Evolutionary conservation across 2,113 vertebrate species (phyloP).

Genomic region (Nerophis lumbriciformis): DNA sequence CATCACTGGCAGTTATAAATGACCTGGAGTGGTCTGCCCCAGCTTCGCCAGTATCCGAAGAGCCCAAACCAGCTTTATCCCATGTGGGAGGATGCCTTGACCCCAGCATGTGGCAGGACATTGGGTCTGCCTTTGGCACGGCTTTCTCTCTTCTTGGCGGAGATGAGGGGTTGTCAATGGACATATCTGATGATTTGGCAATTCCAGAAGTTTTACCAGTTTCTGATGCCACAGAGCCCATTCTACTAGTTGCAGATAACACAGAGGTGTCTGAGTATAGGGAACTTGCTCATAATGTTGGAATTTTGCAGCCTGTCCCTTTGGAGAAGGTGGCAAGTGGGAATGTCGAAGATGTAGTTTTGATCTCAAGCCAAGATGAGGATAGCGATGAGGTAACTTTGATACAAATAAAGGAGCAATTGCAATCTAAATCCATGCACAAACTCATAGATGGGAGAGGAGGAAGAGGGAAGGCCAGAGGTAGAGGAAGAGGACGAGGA

Average conservation of each 20-base stretch:
- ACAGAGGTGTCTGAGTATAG: conserved; percentile 14
- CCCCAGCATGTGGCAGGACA: conserved; percentile 60
- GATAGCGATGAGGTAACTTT: conserved; percentile 77
- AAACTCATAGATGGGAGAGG: conserved; percentile 33
- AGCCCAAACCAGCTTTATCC: conserved; percentile 62
- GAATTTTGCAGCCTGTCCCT: conserved; percentile 3
- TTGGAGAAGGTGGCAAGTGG: background rate
- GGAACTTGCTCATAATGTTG: conserved; percentile 17
- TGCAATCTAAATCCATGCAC: conserved; percentile 36
- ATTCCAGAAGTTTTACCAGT: conserved; percentile 32
- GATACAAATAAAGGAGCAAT: conserved; percentile 71
- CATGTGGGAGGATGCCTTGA: conserved; percentile 72
- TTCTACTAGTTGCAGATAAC: conserved; percentile 18
- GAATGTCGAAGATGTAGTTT: conserved; percentile 30
- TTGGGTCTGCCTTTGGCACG: conserved; percentile 65
- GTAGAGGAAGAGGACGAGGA: conserved; percentile 36
- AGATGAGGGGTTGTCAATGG: conserved; percentile 38
- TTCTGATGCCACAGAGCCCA: background rate
- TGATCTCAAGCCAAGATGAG: conserved; percentile 60
- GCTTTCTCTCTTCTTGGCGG: conserved; percentile 64
- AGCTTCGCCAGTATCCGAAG: conserved; percentile 71
- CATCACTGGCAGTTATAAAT: conserved; percentile 56
- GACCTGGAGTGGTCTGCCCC: conserved; percentile 76
- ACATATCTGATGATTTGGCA: conserved; percentile 26
- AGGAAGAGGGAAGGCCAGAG: conserved; percentile 48